Conservation (phyloP, 2,888 invertebrate genomes). For the Zygothrica quintamaculata region DNA sequence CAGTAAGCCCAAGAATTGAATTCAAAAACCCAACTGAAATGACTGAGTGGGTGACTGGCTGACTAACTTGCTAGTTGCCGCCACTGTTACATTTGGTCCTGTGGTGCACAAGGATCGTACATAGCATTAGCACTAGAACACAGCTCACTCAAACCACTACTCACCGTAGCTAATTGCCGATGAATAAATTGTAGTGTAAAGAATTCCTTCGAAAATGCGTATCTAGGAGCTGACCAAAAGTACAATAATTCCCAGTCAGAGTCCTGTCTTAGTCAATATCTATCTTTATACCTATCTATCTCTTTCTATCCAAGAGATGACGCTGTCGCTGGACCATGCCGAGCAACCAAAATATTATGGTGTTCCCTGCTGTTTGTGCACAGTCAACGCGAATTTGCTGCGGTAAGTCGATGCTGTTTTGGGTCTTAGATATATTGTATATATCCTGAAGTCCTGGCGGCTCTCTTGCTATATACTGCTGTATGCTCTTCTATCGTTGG, state of each 20-base stretch:
- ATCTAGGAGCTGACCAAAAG: conserved; percentile 21
- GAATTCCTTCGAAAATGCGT: conserved; percentile 65
- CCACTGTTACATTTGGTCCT: conserved; percentile 67
- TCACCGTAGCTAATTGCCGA: conserved; percentile 74
- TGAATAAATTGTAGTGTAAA: conserved; percentile 66
- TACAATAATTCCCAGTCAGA: conserved; percentile 4
- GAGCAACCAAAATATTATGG: conserved; percentile 83
- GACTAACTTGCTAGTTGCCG: conserved; percentile 36
- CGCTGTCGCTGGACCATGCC: conserved; percentile 36
- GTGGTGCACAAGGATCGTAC: conserved; percentile 52
- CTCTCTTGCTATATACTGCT: conserved; percentile 19
- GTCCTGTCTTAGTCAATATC: conserved; percentile 9
- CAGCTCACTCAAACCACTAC: conserved; percentile 66
- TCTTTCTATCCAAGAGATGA: neutral
- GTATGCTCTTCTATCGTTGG: conserved; percentile 59
- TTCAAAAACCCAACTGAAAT: conserved; percentile 23
- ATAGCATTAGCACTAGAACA: no score
- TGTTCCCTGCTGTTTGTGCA: conserved; percentile 78
- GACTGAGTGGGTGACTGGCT: neutral
- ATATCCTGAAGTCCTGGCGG: conserved; percentile 30
- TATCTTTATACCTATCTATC: neutral
- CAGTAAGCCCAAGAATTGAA: conserved; percentile 33
- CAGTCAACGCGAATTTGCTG: conserved; percentile 80
- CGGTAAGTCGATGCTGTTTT: conserved; percentile 76
- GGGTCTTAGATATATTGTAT: conserved; percentile 14